Conservation (phyloP, 2,888 invertebrate species). For the Tiphia femorata region DNA sequence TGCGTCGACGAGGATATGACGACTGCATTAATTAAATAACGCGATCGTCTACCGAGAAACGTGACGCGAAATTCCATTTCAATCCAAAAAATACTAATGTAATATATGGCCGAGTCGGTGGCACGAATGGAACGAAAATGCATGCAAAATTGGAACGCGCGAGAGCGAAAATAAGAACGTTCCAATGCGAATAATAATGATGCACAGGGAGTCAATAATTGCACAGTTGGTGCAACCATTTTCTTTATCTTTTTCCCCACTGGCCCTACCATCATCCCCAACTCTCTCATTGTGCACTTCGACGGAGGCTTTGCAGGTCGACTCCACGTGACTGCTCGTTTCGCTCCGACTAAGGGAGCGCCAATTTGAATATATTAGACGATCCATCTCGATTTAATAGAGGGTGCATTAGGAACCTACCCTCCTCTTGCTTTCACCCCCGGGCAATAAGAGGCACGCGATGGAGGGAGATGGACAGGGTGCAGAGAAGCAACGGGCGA, state of each 20-base stretch:
- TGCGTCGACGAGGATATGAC: no score
- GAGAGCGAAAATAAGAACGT: no score
- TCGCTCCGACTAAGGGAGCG: slow-evolving; percentile 4
- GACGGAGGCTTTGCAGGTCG: slow-evolving; percentile 17
- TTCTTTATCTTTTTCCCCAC: background rate
- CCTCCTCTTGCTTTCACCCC: background rate
- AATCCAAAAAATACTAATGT: no score
- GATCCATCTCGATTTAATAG: slow-evolving; percentile 36
- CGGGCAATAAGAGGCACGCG: slow-evolving; percentile 27
- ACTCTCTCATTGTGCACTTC: slow-evolving; percentile 4
- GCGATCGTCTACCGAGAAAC: no score
- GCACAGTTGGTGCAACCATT: no score
- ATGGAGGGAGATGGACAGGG: slow-evolving; percentile 8
- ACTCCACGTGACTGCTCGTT: slow-evolving; percentile 20
- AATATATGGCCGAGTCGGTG: no score
- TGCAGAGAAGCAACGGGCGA: background rate
- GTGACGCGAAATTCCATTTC: no score
- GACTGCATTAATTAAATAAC: no score
- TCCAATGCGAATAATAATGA: no score
- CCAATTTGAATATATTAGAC: slow-evolving; percentile 35
- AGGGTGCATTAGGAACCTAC: slow-evolving; percentile 19
- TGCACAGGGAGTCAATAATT: no score
- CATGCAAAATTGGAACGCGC: no score
- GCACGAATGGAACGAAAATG: no score
- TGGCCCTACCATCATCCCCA: background rate